Base-by-base conservation (phyloP, 2,888 invertebrate species). In the Phalangium opilio region DNA sequence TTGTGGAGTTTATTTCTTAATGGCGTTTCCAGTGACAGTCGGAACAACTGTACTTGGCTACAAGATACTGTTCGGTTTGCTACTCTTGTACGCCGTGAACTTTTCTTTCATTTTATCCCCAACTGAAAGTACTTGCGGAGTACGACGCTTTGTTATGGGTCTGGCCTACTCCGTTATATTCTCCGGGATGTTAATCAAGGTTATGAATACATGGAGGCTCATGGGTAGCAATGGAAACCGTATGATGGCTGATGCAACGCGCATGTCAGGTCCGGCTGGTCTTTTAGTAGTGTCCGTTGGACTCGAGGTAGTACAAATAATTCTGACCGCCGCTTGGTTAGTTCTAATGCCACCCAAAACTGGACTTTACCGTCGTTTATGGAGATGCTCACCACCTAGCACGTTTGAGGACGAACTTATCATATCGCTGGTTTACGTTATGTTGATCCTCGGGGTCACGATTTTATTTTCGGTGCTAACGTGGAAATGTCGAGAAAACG, bases 261-360 rank as follows among this genome's bases (percentile, higher is more conserved):
- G 48, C 34, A 55, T 66, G 36, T 63, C 64, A 0, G 61, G 61
- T 20, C 67, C 67, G 3, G 55, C 61, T 41, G 65, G 66, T 2
- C 60, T 69, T 3, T 60, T 67, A 45, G 58, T 64, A 36, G 59
- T 65, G 11, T 61, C 65, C 1, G 40, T 63, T 3, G 57, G 63
- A 27, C 53, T 70, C n/a, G 54, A 59, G 11, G 48, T 63, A 10
- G 63, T 70, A 8, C 69, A 70, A 58, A 61, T 64, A 17, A 61
- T 67, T 41, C 61, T 70, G 19, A 63, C 63, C 15, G 60, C 63
- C 3, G 66, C 68, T 38, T 69, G 70, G 69, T 59, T 70, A 15
- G 62, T 67, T 36, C 57, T 70, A 3, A 61, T 61, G 38, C 61
- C 62, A 1, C 66, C 69, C 0, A 57, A 61, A 12, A 63, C 63